These are phyloP conservation scores for Enteromius mattozi DNA, from an alignment of 2,797 vertebrate species.

Conservation along the genomic window DNA sequence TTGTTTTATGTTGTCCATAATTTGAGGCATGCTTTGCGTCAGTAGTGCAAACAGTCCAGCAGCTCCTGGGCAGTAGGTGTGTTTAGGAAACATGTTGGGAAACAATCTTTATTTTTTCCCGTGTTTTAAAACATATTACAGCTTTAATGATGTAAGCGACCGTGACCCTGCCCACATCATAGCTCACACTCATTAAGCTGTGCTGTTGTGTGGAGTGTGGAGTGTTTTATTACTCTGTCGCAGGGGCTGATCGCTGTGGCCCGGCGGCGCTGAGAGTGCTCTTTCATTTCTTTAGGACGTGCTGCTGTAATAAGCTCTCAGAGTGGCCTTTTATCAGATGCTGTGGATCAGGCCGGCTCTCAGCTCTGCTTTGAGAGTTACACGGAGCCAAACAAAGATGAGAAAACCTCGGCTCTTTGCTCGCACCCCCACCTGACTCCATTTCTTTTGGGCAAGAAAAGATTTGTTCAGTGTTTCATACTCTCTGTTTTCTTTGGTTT, in stretches of 20 bases:
- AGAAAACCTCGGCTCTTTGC: constrained; percentile 12
- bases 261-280: not conserved
- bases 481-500: constrained; percentile 18
- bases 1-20: no score
- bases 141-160: constrained; percentile 12
- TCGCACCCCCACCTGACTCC: not conserved
- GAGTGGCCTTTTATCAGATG: constrained; percentile 40
- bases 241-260: constrained; percentile 14
- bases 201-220: constrained; percentile 30
- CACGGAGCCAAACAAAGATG: constrained; percentile 13
- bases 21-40: no score
- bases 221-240: constrained; percentile 33
- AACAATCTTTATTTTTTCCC: not conserved
- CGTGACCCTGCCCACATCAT: constrained; percentile 22
- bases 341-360: not conserved
- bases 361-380: constrained; percentile 13
- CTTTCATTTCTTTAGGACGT: constrained; percentile 35
- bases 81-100: not conserved
- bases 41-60: no score
- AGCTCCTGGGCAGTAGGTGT: no score
- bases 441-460: constrained; percentile 18
- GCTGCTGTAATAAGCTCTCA: constrained; percentile 41
- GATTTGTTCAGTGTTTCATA: constrained; percentile 17
- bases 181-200: constrained; percentile 18
- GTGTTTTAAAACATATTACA: constrained; percentile 1